These are phyloP conservation scores for Uromys caudimaculatus DNA, from an alignment of 2,797 vertebrate genomes.

Conservation along the genomic window DNA sequence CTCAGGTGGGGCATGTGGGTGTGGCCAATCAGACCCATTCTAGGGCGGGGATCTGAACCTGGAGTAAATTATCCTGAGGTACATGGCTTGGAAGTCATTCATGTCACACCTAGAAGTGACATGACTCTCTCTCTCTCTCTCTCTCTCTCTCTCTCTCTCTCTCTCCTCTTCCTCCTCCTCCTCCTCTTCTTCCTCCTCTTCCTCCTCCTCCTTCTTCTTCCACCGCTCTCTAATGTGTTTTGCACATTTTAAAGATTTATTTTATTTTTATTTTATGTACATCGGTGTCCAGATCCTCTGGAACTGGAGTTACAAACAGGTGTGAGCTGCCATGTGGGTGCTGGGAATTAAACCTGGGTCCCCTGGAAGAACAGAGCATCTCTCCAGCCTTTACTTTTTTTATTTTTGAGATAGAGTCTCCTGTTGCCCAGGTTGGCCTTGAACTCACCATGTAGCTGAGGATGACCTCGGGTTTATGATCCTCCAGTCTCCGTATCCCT, in stretches of 20 bases:
- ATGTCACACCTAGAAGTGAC: too few species aligned
- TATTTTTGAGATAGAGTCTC: neutral
- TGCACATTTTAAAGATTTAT: neutral
- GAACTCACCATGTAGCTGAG: neutral
- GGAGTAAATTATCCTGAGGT: neutral
- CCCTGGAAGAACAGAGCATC: neutral
- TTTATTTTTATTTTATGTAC: neutral
- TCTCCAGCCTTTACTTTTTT: neutral
- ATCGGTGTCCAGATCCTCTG: too few species aligned
- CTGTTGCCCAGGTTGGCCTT: neutral
- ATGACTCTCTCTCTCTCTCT: neutral
- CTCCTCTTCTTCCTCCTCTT: neutral
- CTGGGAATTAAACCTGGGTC: neutral
- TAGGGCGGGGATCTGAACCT: neutral
- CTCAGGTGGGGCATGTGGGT: neutral
- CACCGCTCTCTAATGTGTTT: neutral
- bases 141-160: neutral
- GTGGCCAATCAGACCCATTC: neutral
- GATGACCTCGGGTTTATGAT: neutral
- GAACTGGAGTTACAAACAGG: neutral
- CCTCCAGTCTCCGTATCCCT: too few species aligned
- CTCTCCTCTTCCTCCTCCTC: too few species aligned
- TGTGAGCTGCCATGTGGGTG: neutral
- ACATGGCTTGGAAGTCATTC: neutral
- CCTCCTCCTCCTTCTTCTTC: neutral